Percentiles rank a stretch among this genome's conserved stretches.
Evolutionary conservation across 2,888 invertebrate species (phyloP).

Genomic region (Taenaris catops): DNA sequence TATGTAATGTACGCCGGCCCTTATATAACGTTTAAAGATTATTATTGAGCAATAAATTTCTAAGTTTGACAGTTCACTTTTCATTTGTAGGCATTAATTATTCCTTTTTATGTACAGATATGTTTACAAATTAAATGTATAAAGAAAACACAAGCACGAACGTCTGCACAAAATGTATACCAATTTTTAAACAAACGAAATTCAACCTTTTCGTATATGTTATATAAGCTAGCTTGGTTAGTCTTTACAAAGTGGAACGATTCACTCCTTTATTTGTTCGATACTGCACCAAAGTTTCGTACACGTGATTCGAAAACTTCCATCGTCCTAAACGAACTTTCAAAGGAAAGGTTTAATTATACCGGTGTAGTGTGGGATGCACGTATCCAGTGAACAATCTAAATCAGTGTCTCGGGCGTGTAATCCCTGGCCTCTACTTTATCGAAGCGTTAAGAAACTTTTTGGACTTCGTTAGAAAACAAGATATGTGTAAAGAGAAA

Average conservation of each 20-base stretch:
- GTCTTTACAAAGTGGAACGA: constrained; percentile 19
- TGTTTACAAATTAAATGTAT: no score
- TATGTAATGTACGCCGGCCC: no score
- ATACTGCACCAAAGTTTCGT: constrained; percentile 15
- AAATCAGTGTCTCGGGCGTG: constrained; percentile 46
- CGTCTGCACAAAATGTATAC: no score
- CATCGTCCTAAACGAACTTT: constrained; percentile 16
- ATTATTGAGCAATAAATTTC: no score
- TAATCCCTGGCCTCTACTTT: constrained; percentile 59
- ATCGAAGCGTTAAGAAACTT: constrained; percentile 62
- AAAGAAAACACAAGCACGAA: no score
- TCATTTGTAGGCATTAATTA: no score
- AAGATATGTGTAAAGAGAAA: constrained; percentile 33
- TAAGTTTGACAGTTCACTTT: no score
- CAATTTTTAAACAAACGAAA: no score
- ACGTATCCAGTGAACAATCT: constrained; percentile 37
- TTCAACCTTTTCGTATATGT: no score
- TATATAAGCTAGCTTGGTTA: constrained; percentile 9
- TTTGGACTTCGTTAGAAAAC: constrained; percentile 58
- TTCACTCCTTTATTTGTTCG: constrained; percentile 22
- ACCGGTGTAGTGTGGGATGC: constrained; percentile 21
- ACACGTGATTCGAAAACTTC: constrained; percentile 22
- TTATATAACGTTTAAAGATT: no score
- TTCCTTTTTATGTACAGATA: no score
- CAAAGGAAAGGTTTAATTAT: constrained; percentile 21